These are phyloP conservation scores for Patella caerulea DNA, from an alignment of 2,888 invertebrate genomes.

Conservation along the genomic window DNA sequence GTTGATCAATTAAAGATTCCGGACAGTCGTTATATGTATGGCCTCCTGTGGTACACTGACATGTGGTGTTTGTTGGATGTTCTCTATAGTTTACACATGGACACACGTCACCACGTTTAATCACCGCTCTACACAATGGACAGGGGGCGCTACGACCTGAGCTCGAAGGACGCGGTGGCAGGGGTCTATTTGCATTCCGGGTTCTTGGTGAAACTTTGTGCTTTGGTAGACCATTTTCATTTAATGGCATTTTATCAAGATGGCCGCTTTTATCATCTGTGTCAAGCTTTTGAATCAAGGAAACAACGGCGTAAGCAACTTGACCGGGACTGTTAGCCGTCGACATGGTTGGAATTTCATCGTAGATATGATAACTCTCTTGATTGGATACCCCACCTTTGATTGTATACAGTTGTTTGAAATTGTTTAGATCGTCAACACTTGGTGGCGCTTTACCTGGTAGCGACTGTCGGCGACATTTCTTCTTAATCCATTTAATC, in stretches of 20 bases:
- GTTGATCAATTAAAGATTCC: not conserved
- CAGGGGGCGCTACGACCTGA: not conserved
- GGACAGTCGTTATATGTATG: not conserved
- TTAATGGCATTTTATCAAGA: not conserved
- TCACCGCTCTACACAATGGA: not conserved
- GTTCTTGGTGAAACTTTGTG: not conserved
- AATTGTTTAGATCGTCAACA: not conserved
- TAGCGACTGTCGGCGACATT: not conserved
- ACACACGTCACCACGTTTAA: not conserved
- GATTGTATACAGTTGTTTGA: not conserved
- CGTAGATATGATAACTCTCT: constrained; percentile 3
- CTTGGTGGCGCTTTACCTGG: not conserved
- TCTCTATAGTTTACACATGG: not conserved
- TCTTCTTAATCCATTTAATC: constrained; percentile 6
- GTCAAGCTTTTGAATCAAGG: not conserved
- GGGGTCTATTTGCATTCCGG: not conserved
- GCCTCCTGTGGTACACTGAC: not conserved
- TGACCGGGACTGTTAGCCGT: not conserved
- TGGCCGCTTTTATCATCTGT: not conserved
- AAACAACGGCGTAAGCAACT: not conserved
- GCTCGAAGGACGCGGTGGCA: not conserved
- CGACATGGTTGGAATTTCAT: not conserved
- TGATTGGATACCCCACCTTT: not conserved
- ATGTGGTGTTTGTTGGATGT: not conserved
- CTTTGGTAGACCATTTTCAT: not conserved